Conservation (phyloP, 1,140 invertebrate genomes). For the Acromyrmex echinatior region DNA sequence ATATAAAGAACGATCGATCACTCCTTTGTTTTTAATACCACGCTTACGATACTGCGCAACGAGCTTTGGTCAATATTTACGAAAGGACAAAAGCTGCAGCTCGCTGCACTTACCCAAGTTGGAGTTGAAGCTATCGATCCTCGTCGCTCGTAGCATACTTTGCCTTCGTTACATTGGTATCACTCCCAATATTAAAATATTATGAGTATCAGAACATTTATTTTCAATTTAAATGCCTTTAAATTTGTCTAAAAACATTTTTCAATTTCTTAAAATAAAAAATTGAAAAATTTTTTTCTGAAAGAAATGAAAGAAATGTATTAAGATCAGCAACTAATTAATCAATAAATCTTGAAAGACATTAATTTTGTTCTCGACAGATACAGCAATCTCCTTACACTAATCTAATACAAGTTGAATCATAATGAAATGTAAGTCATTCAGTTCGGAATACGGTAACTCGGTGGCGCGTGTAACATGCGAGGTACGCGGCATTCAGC, state of each 20-base stretch:
- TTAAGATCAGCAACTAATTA: not conserved
- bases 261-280: not conserved
- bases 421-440: not conserved
- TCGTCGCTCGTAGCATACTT: constrained; percentile 46
- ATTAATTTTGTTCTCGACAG: not conserved
- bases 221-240: no score
- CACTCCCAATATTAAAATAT: constrained; percentile 6
- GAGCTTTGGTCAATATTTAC: constrained; percentile 61
- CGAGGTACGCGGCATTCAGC: not conserved
- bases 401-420: not conserved
- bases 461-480: not conserved
- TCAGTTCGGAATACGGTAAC: not conserved
- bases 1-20: constrained; percentile 32
- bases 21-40: constrained; percentile 61
- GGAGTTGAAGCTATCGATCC: constrained; percentile 53
- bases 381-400: not conserved
- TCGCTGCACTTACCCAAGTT: constrained; percentile 60
- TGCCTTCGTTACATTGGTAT: constrained; percentile 34
- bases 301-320: not conserved
- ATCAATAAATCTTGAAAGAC: not conserved
- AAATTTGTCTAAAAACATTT: not conserved
- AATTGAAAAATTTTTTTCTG: not conserved
- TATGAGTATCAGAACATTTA: not conserved
- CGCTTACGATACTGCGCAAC: constrained; percentile 59
- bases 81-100: constrained; percentile 60